Base-by-base conservation (phyloP, 2,888 invertebrate genomes). In the Empis stercorea region DNA sequence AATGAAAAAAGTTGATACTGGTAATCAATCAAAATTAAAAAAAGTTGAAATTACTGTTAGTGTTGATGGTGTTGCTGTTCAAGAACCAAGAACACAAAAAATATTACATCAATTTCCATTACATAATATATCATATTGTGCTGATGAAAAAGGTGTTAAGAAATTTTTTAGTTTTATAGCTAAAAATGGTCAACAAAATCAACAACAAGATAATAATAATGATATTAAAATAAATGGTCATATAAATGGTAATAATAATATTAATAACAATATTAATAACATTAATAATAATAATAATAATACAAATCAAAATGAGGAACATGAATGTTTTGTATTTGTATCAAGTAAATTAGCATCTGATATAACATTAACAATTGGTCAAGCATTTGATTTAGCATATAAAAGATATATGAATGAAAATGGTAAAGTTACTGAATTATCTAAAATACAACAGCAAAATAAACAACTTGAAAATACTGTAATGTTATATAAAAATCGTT, bases 41-140 rank as follows among this genome's bases (percentile, higher is more conserved):
- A 88, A 88, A 66, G 87, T 91, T 14, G 96, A 96, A 68, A 80
- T 97, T 55, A 94, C 94, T n/a, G 89, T 97, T 53, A 96, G 94
- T 46, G 87, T 94, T 46, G 94, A 97, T 72, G 96, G 95, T 39
- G 93, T 97, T 43, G 92, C 93, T 47, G 87, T 97, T 59, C 78
- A 83, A 72, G 83, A 83, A 66, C 83, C 82, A 30, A 71, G 80
- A 57, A 76, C 80, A 7, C 81, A 81, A 73, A 86, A 76, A 62
- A 89, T 94, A 48, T 76, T 94, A 63, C 87, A 94, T 70, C 93
- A 94, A 69, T 96, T 95, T 68, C 96, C 96, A 0, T 73, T 97
- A 41, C 95, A 96, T 68, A 81, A 94, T 72, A 97, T 97, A 71
- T 96, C 95, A 1, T 97, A 97, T 72, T 97, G 96, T 73, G 96